These are phyloP conservation scores for Hipposideros larvatus DNA, from an alignment of 2,797 vertebrate species.

Conservation along the genomic window DNA sequence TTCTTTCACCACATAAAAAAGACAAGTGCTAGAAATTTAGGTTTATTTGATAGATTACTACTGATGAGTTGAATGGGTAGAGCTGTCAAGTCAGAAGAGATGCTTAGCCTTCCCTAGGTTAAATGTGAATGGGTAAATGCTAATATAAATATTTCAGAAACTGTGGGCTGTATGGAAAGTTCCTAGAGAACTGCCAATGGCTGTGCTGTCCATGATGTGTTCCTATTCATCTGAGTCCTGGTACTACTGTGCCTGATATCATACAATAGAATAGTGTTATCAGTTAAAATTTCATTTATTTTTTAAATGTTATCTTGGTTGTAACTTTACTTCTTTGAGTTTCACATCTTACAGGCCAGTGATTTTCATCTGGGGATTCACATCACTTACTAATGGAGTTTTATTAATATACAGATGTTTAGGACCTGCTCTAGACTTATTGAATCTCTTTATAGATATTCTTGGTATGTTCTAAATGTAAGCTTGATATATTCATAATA, in stretches of 20 bases:
- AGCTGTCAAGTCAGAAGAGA: not conserved
- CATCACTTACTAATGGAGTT: not conserved
- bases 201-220: not conserved
- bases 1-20: not conserved
- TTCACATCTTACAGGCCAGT: not conserved
- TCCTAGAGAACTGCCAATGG: not conserved
- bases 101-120: not conserved
- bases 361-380: not conserved
- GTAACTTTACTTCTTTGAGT: not conserved
- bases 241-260: not conserved
- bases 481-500: not conserved
- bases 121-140: not conserved
- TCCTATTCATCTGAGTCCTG: not conserved
- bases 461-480: not conserved
- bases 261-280: not conserved
- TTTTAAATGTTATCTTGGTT: not conserved
- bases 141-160: not conserved
- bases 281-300: not conserved
- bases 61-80: not conserved
- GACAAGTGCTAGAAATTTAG: not conserved
- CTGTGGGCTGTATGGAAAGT: not conserved
- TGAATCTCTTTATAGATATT: not conserved
- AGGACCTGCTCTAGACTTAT: not conserved
- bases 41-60: not conserved
- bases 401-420: not conserved